These are phyloP conservation scores for Coleophora flavipennella DNA, from an alignment of 2,888 invertebrate genomes.

Conservation along the genomic window DNA sequence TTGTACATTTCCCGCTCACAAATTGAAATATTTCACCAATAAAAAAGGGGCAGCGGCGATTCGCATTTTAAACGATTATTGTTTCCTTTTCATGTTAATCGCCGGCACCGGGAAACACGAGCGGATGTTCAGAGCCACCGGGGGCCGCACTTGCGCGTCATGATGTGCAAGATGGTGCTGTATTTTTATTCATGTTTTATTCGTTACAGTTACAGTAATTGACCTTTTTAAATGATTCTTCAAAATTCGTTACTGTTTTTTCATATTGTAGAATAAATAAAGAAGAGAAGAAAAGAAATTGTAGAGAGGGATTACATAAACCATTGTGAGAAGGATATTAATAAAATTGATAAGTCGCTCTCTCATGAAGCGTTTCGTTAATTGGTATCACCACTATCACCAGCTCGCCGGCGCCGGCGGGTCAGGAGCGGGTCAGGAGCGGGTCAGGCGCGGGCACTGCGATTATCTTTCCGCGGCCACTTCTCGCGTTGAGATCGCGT, in stretches of 20 bases:
- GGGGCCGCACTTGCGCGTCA: slow-evolving; percentile 46
- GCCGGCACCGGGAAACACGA: slow-evolving; percentile 58
- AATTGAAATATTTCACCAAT: slow-evolving; percentile 62
- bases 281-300: no score
- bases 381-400: no score
- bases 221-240: slow-evolving; percentile 10
- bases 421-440: slow-evolving; percentile 29
- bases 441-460: slow-evolving; percentile 31
- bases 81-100: slow-evolving; percentile 70
- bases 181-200: slow-evolving; percentile 46
- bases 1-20: slow-evolving; percentile 44
- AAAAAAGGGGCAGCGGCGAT: slow-evolving; percentile 55
- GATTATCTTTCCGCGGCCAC: slow-evolving; percentile 51
- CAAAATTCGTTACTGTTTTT: slow-evolving; percentile 46
- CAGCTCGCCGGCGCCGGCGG: no score
- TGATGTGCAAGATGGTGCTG: slow-evolving; percentile 48
- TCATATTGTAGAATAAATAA: slow-evolving; percentile 20
- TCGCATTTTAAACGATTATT: slow-evolving; percentile 69
- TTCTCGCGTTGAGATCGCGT: slow-evolving; percentile 36
- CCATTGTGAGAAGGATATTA: no score
- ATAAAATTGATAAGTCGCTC: slow-evolving; percentile 49
- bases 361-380: slow-evolving; percentile 55
- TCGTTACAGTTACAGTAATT: no score
- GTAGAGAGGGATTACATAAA: no score
- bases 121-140: slow-evolving; percentile 45